phyloP scores from a whole-genome alignment of 2,113 vertebrate species.

The Aplodontia rufa region DNA sequence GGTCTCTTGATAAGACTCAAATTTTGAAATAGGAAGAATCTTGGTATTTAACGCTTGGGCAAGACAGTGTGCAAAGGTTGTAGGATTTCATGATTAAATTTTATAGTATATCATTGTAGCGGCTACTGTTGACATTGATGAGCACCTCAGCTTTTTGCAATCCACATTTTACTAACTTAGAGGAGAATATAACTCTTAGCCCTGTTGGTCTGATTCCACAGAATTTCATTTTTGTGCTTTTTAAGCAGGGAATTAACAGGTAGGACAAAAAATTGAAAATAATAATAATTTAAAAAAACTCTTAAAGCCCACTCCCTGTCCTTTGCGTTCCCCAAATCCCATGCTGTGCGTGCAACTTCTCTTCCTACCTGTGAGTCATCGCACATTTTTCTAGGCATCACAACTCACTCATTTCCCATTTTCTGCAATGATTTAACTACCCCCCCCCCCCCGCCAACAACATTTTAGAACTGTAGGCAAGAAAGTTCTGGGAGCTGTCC shows the following conservation, averaged over 20 bases:
- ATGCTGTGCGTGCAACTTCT: conserved; percentile 21
- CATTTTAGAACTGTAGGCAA: conserved; percentile 45
- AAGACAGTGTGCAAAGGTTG: neutral
- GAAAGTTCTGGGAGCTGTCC: conserved; percentile 60
- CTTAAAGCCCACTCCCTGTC: neutral
- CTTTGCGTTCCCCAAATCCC: conserved; percentile 9
- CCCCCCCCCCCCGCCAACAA: neutral
- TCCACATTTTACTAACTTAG: neutral
- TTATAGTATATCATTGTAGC: neutral
- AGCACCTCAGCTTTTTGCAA: neutral
- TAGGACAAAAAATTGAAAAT: neutral
- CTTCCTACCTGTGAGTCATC: conserved; percentile 52
- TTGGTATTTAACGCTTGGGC: conserved; percentile 36
- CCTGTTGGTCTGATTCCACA: conserved; percentile 19
- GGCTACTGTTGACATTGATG: neutral
- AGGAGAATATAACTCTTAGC: neutral
- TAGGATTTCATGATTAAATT: conserved; percentile 51
- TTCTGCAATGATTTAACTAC: conserved; percentile 45
- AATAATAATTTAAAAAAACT: neutral
- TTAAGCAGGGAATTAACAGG: neutral
- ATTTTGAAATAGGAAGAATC: conserved; percentile 55
- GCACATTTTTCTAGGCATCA: conserved; percentile 45
- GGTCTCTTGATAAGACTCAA: neutral
- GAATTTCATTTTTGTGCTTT: neutral
- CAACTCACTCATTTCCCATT: conserved; percentile 60